These are phyloP conservation scores for Falcunculus frontatus DNA, from an alignment of 2,113 vertebrate genomes.

Conservation along the genomic window DNA sequence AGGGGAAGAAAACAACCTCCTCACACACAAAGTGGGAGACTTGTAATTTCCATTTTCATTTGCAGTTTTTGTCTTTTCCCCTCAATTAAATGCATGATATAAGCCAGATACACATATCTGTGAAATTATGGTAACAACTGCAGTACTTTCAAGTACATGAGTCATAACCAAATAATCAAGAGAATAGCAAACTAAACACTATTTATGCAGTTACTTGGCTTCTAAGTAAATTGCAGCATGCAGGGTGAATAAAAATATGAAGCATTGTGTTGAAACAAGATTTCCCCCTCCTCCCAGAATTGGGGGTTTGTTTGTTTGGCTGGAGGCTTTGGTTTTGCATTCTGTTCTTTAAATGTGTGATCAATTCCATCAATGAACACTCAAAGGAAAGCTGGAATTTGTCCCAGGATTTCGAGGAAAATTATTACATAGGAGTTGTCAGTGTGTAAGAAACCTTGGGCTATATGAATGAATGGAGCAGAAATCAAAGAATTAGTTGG, in stretches of 20 bases:
- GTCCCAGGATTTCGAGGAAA: background rate
- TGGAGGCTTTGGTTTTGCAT: background rate
- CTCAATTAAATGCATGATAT: background rate
- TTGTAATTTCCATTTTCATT: constrained; percentile 12
- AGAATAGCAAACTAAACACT: background rate
- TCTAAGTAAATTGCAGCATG: background rate
- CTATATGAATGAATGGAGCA: background rate
- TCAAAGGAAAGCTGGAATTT: constrained; percentile 10
- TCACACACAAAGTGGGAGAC: background rate
- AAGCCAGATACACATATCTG: constrained; percentile 31
- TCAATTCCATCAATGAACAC: constrained; percentile 27
- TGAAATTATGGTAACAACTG: constrained; percentile 6
- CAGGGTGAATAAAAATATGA: background rate
- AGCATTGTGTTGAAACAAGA: background rate
- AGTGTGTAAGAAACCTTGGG: background rate
- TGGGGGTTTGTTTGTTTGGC: background rate
- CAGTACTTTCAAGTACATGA: constrained; percentile 1
- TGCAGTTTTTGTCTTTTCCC: constrained; percentile 23
- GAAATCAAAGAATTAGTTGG: background rate
- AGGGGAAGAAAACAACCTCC: background rate
- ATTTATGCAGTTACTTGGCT: background rate
- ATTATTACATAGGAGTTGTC: background rate
- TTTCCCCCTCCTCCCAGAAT: background rate
- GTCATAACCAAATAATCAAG: background rate
- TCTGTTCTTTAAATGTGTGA: constrained; percentile 4